Percentiles rank a stretch among this genome's conserved stretches.
Conservation (phyloP, 2,113 vertebrate genomes). For the Odobenus rosmarus region DNA sequence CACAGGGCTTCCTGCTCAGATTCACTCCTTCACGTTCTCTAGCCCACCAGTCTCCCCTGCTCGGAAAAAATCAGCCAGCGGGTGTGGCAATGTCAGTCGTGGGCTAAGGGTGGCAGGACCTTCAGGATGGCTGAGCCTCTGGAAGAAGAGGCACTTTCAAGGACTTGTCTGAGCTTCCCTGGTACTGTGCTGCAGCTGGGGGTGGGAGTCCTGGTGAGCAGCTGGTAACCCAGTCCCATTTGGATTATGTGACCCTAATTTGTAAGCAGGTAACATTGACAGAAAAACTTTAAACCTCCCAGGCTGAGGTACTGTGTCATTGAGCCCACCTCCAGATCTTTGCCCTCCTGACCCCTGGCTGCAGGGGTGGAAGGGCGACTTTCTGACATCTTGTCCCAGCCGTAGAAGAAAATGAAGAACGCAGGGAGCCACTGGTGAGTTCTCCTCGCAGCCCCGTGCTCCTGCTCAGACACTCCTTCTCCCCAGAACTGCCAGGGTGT, state of each 20-base stretch:
- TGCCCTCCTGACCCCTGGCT: background rate
- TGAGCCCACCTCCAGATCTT: background rate
- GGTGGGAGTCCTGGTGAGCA: background rate
- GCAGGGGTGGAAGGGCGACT: background rate
- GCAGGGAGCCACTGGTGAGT: background rate
- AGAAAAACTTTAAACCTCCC: background rate
- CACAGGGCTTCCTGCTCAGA: background rate
- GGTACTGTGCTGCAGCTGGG: no score
- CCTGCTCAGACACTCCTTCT: background rate
- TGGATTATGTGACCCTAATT: background rate
- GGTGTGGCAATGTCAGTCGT: slow-evolving; percentile 76
- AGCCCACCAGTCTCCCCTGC: slow-evolving; percentile 91
- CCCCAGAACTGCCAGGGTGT: background rate
- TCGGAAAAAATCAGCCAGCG: slow-evolving; percentile 92
- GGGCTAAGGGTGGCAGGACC: background rate
- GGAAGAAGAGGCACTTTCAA: background rate
- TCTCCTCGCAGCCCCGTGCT: background rate
- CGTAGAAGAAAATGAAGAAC: background rate
- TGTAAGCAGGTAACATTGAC: background rate
- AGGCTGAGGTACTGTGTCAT: background rate
- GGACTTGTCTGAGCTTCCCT: background rate
- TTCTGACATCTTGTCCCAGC: background rate
- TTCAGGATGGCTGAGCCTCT: slow-evolving; percentile 86
- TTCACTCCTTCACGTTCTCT: background rate
- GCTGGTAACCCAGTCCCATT: background rate